Evolutionary conservation across 2,888 invertebrate genomes (phyloP).

Genomic region (Ophion ellenae): DNA sequence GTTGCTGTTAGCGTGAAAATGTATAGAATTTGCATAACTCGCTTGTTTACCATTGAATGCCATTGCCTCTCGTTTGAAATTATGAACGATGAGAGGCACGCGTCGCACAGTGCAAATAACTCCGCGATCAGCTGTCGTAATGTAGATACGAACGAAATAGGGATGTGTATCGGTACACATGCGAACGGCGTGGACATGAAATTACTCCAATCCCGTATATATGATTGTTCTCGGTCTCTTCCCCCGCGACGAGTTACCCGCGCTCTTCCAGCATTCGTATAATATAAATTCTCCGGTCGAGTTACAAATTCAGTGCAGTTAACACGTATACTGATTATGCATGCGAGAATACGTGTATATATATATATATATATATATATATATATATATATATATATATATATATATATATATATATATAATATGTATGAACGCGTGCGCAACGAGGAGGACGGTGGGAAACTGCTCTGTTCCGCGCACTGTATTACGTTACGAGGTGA

Average conservation of each 20-base stretch:
- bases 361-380: background rate
- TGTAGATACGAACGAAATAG: slow-evolving; percentile 10
- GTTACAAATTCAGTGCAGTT: slow-evolving; percentile 48
- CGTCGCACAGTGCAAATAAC: slow-evolving; percentile 24
- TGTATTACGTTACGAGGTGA: background rate
- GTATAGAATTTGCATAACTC: slow-evolving; percentile 27
- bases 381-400: too few relatives aligned
- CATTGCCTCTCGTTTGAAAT: slow-evolving; percentile 48
- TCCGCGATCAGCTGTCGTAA: slow-evolving; percentile 18
- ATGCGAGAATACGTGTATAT: background rate
- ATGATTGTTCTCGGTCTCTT: slow-evolving; percentile 42
- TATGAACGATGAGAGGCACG: slow-evolving; percentile 31
- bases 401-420: too few relatives aligned
- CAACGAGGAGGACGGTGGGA: background rate
- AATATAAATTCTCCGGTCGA: slow-evolving; percentile 27
- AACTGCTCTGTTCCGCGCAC: too few relatives aligned
- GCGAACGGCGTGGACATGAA: slow-evolving; percentile 10
- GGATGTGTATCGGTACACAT: slow-evolving; percentile 4
- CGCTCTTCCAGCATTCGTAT: slow-evolving; percentile 4
- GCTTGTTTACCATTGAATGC: slow-evolving; percentile 46
- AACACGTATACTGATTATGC: slow-evolving; percentile 46
- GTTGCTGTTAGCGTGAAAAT: background rate
- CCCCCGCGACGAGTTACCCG: background rate
- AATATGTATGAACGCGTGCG: background rate
- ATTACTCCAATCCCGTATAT: slow-evolving; percentile 45